phyloP scores from a whole-genome alignment of 2,888 invertebrate species.

The Operophtera brumata region DNA sequence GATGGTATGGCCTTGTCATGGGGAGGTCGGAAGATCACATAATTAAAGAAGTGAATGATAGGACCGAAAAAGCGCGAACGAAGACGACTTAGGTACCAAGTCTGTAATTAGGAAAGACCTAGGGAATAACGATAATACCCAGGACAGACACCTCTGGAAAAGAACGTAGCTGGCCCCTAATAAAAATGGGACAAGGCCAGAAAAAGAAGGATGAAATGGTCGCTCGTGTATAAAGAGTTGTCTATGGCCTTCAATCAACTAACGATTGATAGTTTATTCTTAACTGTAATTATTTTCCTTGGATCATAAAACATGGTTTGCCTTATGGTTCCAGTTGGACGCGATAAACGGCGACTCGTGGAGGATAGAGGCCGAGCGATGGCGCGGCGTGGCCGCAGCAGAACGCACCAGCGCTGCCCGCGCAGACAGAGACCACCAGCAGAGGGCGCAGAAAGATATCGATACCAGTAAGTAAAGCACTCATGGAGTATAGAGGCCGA shows the following conservation, averaged over 20 bases:
- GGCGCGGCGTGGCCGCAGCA: constrained; percentile 73
- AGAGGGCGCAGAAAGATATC: constrained; percentile 73
- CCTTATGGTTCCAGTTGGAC: constrained; percentile 58
- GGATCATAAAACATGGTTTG: constrained; percentile 20
- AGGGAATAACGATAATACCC: too few species aligned
- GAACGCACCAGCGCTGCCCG: constrained; percentile 71
- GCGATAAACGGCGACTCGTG: constrained; percentile 72
- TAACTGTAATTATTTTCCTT: neutral
- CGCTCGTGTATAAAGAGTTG: neutral
- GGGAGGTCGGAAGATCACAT: too few species aligned
- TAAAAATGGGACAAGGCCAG: too few species aligned
- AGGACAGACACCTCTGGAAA: too few species aligned
- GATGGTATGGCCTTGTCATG: too few species aligned
- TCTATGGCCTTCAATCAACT: neutral
- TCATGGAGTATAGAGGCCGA: constrained; percentile 73
- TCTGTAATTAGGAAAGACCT: too few species aligned
- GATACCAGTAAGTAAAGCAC: constrained; percentile 72
- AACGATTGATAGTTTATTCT: too few species aligned
- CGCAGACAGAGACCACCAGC: constrained; percentile 71
- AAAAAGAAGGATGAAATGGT: too few species aligned
- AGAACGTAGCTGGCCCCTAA: too few species aligned
- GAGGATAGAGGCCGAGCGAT: constrained; percentile 71
- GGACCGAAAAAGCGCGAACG: too few species aligned
- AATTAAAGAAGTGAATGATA: too few species aligned
- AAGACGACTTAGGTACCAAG: too few species aligned